A percentile compares a stretch with the other conserved stretches of the same genome.
These are phyloP conservation scores for Hipposideros larvatus DNA, from an alignment of 2,797 vertebrate species.

Conservation along the genomic window DNA sequence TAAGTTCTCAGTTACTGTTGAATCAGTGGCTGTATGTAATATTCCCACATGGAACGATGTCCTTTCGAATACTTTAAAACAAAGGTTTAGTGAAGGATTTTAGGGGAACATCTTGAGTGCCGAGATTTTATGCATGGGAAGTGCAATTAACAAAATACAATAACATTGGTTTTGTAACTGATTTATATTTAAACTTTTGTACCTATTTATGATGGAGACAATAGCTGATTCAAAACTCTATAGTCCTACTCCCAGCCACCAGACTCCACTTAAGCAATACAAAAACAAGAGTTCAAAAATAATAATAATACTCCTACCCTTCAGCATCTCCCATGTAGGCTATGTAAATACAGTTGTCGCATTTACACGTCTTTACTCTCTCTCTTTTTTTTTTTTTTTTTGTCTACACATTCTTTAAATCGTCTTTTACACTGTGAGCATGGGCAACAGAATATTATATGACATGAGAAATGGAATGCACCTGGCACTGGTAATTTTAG, in stretches of 20 bases:
- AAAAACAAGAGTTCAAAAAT: conserved; percentile 29
- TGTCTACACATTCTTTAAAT: conserved; percentile 79
- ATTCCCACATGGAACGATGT: conserved; percentile 90
- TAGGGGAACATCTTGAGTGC: conserved; percentile 78
- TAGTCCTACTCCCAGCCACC: background rate
- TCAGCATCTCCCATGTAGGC: background rate
- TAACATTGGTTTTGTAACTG: conserved; percentile 62
- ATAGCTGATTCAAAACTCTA: conserved; percentile 20
- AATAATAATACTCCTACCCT: background rate
- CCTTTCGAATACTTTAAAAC: conserved; percentile 87
- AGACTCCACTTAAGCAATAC: conserved; percentile 21
- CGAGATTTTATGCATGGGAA: conserved; percentile 80
- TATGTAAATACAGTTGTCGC: conserved; percentile 56
- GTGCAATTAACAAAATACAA: conserved; percentile 62
- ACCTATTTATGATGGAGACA: conserved; percentile 53
- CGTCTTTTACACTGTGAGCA: conserved; percentile 80
- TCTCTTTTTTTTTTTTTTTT: conserved; percentile 66
- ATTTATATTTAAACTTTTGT: conserved; percentile 70
- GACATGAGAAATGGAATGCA: conserved; percentile 85
- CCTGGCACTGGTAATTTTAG: conserved; percentile 87
- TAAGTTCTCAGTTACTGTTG: conserved; percentile 91
- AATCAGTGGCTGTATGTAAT: conserved; percentile 91
- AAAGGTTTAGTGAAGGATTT: conserved; percentile 86
- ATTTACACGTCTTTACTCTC: conserved; percentile 78
- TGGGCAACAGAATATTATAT: conserved; percentile 85